phyloP scores from a whole-genome alignment of 2,888 invertebrate genomes.

The Eurytoma adleriae region DNA sequence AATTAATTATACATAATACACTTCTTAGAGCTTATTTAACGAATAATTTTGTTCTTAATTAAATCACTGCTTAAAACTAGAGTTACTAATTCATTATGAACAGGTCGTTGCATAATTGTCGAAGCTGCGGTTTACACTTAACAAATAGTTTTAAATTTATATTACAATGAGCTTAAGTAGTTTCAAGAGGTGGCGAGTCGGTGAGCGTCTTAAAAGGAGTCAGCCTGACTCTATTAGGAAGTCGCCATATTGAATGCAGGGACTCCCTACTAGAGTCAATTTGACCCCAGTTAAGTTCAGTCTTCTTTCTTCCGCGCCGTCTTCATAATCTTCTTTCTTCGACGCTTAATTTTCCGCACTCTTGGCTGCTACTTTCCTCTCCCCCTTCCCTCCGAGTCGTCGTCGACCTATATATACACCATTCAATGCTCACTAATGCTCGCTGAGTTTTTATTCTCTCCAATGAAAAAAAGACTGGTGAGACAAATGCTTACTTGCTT shows the following conservation, averaged over 20 bases:
- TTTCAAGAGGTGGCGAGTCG: slow-evolving; percentile 59
- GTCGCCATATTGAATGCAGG: slow-evolving; percentile 88
- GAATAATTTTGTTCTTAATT: too few relatives aligned
- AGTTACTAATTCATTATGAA: too few relatives aligned
- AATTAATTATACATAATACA: too few relatives aligned
- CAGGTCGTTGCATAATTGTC: too few relatives aligned
- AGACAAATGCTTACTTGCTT: too few relatives aligned
- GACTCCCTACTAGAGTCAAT: slow-evolving; percentile 99
- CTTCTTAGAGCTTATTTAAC: too few relatives aligned
- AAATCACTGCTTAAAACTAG: too few relatives aligned
- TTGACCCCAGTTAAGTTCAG: slow-evolving; percentile 90
- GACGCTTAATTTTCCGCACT: neutral
- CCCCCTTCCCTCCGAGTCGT: neutral
- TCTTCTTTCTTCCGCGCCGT: slow-evolving; percentile 69
- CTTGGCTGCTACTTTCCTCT: slow-evolving; percentile 8
- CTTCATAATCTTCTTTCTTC: slow-evolving; percentile 48
- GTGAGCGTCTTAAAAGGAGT: slow-evolving; percentile 88
- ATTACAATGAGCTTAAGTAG: slow-evolving; percentile 3
- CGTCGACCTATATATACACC: neutral
- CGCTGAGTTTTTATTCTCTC: too few relatives aligned
- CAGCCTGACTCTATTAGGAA: slow-evolving; percentile 99
- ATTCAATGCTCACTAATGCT: too few relatives aligned
- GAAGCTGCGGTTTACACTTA: too few relatives aligned
- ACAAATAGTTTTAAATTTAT: neutral
- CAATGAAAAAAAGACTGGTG: too few relatives aligned